phyloP scores from a whole-genome alignment of 2,113 vertebrate genomes.

The Aphelocoma coerulescens region DNA sequence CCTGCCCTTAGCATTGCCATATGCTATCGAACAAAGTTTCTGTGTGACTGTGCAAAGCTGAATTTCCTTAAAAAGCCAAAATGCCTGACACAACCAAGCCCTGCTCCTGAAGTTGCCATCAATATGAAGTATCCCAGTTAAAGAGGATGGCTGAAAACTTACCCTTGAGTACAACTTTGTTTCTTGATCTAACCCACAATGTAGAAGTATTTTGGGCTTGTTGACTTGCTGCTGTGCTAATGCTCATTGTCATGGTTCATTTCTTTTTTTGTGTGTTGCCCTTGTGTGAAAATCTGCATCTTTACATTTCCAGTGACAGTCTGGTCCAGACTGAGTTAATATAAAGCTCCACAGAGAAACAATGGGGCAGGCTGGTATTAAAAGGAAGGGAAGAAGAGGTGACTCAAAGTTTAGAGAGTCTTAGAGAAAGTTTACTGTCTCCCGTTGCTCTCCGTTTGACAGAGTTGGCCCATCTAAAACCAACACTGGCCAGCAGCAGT shows the following conservation, averaged over 20 bases:
- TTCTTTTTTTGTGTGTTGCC: neutral
- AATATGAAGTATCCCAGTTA: neutral
- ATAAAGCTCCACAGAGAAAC: neutral
- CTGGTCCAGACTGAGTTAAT: conserved; percentile 9
- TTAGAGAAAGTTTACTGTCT: conserved; percentile 73
- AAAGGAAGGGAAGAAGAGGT: conserved; percentile 62
- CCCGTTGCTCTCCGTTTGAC: conserved; percentile 62
- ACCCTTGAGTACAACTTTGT: neutral
- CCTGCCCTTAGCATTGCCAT: neutral
- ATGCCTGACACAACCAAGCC: neutral
- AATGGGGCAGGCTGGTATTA: neutral
- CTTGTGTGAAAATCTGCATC: neutral
- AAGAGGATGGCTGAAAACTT: neutral
- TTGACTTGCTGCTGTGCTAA: neutral
- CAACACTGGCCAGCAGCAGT: conserved; percentile 68
- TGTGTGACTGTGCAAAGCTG: neutral
- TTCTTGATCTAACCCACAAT: neutral
- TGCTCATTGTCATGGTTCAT: neutral
- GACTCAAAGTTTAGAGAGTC: conserved; percentile 64
- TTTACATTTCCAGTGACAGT: neutral
- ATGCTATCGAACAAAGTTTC: neutral
- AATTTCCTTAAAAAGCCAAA: neutral
- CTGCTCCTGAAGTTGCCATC: neutral
- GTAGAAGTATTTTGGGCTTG: neutral
- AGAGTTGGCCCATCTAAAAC: conserved; percentile 67